A percentile compares a stretch with the other conserved stretches of the same genome.
These are phyloP conservation scores for Chaetodon trifasciatus DNA, from an alignment of 2,797 vertebrate species.

Conservation along the genomic window DNA sequence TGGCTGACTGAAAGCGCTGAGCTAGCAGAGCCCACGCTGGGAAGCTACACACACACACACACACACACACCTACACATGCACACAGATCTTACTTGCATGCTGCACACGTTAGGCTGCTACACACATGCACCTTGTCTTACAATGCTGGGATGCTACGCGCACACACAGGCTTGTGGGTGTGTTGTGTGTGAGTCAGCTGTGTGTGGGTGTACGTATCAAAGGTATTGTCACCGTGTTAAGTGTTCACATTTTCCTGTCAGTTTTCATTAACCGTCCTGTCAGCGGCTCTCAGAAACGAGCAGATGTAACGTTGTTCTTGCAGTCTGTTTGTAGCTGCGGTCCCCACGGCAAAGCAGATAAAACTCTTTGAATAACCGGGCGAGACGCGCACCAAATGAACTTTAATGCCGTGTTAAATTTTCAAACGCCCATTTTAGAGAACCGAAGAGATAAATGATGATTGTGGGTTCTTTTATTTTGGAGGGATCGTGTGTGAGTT, in stretches of 20 bases:
- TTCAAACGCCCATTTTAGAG: conserved; percentile 36
- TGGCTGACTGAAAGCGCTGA: conserved; percentile 83
- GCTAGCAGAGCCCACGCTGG: conserved; percentile 77
- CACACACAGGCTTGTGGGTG: not conserved
- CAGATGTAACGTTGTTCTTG: conserved; percentile 49
- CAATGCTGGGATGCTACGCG: not conserved
- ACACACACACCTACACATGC: conserved; percentile 41
- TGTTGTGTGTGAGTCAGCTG: conserved; percentile 33
- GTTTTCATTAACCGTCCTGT: conserved; percentile 57
- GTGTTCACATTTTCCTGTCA: conserved; percentile 58
- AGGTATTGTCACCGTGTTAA: conserved; percentile 56
- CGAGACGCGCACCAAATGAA: conserved; percentile 47
- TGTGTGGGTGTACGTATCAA: conserved; percentile 53
- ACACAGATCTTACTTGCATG: conserved; percentile 44
- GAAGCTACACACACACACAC: conserved; percentile 54
- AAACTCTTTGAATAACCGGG: conserved; percentile 49
- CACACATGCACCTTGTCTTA: conserved; percentile 30
- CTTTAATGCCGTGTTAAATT: conserved; percentile 54
- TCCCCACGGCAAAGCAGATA: conserved; percentile 46
- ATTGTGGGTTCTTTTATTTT: conserved; percentile 42
- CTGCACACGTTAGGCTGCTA: conserved; percentile 30
- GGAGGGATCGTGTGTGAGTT: conserved; percentile 18
- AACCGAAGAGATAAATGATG: conserved; percentile 30
- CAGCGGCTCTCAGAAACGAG: conserved; percentile 27
- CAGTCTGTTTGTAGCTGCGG: conserved; percentile 46